Base-by-base conservation (phyloP, 2,797 vertebrate genomes). In the Gambelia wislizenii region DNA sequence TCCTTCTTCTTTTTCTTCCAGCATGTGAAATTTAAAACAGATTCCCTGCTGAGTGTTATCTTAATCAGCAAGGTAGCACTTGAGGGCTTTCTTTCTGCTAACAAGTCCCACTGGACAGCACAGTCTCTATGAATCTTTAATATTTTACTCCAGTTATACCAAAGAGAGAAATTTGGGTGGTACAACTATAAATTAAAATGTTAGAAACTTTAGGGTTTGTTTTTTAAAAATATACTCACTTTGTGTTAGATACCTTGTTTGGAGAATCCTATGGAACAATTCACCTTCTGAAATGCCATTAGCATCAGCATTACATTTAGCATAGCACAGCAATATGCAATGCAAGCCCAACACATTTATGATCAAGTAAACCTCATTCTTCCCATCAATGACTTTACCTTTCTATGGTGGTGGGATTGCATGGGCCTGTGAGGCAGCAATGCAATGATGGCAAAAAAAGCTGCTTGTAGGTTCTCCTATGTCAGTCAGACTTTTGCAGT, bases 21-120 rank as follows among this genome's bases (percentile, higher is more conserved):
- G 42, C 14, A n/a, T 86, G 76, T 92, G 83, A 49, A 91, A 86
- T 94, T 92, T 87, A 93, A 91, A 94, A 78, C 78, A 92, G 72
- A 91, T 92, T 90, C 87, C 82, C 54, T 61, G 18, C 42, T 59
- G 78, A 90, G 61, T 80, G 25, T 44, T 92, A 79, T 89, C 89
- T 95, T 91, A 90, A 93, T 93, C 87, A 94, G 88, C 89, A 70
- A 93, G 84, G 52, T 72, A 95, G 5, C 47, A 87, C 83, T 91
- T 12, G 59, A 92, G 74, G 33, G 27, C 12, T 90, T 27, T 1
- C 25, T 86, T 47, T 94, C 9, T 25, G 47, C 80, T 92, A 91
- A 83, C 39, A 84, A 89, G 54, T 87, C 72, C 52, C 44, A 78
- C 52, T 89, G 18, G 18, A 59, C 25, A 77, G 12, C n/a, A 64